phyloP scores from a whole-genome alignment of 2,113 vertebrate species.

The Syngnathoides biaculeatus region DNA sequence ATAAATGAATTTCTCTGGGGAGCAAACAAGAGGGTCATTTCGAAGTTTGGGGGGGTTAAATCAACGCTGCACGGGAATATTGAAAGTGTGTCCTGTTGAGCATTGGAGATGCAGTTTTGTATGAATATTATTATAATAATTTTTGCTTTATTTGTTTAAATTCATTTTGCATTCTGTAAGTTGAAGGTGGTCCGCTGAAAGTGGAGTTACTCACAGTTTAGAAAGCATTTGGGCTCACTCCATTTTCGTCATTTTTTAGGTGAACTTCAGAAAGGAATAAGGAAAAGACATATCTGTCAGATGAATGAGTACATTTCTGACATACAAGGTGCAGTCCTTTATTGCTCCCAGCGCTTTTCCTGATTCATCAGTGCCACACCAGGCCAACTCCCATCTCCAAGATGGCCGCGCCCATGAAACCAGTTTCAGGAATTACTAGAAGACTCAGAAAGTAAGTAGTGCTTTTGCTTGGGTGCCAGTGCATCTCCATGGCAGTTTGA shows the following conservation, averaged over 20 bases:
- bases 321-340: not conserved
- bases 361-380: not conserved
- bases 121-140: not conserved
- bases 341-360: not conserved
- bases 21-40: not conserved
- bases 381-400: not conserved
- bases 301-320: not conserved
- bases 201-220: not conserved
- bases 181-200: not conserved
- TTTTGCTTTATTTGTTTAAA: not conserved
- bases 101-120: not conserved
- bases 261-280: not conserved
- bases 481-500: too few relatives aligned
- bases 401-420: too few relatives aligned
- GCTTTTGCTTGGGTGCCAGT: too few relatives aligned
- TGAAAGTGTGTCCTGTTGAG: not conserved
- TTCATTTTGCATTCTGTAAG: not conserved
- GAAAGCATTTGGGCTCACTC: not conserved
- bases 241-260: not conserved
- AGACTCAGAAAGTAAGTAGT: too few relatives aligned
- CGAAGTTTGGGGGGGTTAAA: not conserved
- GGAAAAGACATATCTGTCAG: not conserved
- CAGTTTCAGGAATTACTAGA: too few relatives aligned
- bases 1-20: not conserved
- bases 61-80: not conserved